Evolutionary conservation across 2,888 invertebrate species (phyloP), one percentile per base, ranked within the genome.

Genomic region (Xestobium rufovillosum): DNA sequence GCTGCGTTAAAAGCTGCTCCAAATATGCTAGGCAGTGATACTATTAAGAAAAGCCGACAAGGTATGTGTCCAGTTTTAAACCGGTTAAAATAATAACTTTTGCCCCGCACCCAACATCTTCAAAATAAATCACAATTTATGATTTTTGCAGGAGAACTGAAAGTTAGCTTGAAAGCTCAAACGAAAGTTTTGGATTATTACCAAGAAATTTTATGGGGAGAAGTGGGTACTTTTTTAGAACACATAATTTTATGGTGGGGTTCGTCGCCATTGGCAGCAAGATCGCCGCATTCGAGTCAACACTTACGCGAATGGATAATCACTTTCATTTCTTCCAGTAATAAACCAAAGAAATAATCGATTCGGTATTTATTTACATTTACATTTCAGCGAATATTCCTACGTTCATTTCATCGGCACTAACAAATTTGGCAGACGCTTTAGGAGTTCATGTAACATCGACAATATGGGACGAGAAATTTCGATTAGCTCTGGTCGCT

Each of bases 171-270:
- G 36, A 75, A 70, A 56, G 74, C 77, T 1, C 71, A 74, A 26
- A 69, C 71, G 32, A 80, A 76, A 62, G 76, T 80, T 8, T 67
- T 76, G 4, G 75, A 78, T 50, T 82, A 80, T 56, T 83, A 83
- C 55, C 80, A 82, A 51, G 78, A 80, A 56, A 74, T 80, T 36
- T 66, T 86, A 15, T 89, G 88, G 88, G 80, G 82, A 0, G 80
- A 85, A 55, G 82, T 86, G 1, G 87, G 87, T 2, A 79, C 80
- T 41, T 81, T 78, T 52, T 68, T 86, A 32, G 86, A 88, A 56
- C 87, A 89, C 53, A 77, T 86, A 12, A 73, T 88, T 13, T 67
- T 89, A 1, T 89, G 88, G 89, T 87, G 87, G 86, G 80, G 82
- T 2, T 69, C 78, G 8, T 79, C 78, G 44, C 82, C 84, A 1